Evolutionary conservation across 1,140 invertebrate genomes (phyloP).

Genomic region (Physella acuta): DNA sequence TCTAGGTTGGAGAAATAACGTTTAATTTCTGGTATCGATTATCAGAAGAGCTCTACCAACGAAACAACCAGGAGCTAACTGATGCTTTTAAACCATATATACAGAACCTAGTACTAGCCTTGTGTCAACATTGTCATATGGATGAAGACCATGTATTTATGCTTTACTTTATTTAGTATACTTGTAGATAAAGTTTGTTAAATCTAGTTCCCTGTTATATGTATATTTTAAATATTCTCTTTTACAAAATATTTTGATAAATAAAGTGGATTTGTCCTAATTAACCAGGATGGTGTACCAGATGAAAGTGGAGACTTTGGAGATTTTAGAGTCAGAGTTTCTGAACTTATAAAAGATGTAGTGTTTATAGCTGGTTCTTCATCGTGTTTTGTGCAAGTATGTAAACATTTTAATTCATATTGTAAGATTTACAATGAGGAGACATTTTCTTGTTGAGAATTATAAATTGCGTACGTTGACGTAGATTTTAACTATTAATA

Average conservation of each 20-base stretch:
- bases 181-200: no score
- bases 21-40: constrained; percentile 96
- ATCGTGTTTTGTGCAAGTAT: constrained; percentile 86
- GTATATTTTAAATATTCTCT: not conserved
- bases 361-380: constrained; percentile 95
- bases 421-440: no score
- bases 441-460: no score
- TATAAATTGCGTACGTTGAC: no score
- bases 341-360: constrained; percentile 93
- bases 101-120: constrained; percentile 79
- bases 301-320: constrained; percentile 83
- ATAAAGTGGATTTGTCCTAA: not conserved
- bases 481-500: no score
- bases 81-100: constrained; percentile 85
- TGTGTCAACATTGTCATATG: constrained; percentile 86
- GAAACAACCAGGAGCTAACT: constrained; percentile 77
- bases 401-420: not conserved
- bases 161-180: no score
- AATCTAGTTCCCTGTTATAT: no score
- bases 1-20: constrained; percentile 89
- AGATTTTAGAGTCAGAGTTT: constrained; percentile 87
- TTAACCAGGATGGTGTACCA: constrained; percentile 77
- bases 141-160: constrained; percentile 82
- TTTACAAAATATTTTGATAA: not conserved
- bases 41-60: constrained; percentile 90